Conservation (phyloP, 2,797 vertebrate genomes). For the Karalla daura region DNA sequence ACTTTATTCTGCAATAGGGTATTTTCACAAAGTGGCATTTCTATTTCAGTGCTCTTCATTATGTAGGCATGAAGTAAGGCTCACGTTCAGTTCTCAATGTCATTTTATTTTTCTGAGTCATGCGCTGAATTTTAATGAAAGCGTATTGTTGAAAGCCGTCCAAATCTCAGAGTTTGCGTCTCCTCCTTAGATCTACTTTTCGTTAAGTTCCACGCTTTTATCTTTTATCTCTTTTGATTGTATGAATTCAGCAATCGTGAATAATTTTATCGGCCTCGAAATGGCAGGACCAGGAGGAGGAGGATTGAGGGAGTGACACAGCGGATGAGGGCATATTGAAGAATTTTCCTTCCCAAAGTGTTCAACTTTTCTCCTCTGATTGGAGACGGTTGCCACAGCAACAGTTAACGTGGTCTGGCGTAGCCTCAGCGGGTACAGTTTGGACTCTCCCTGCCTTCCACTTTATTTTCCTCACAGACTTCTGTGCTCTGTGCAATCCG, state of each 20-base stretch:
- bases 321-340: slow-evolving; percentile 19
- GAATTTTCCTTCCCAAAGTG: slow-evolving; percentile 40
- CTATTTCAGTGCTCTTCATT: slow-evolving; percentile 3
- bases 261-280: not conserved
- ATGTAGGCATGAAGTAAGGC: not conserved
- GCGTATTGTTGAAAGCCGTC: not conserved
- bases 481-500: slow-evolving; percentile 17
- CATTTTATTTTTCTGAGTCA: not conserved
- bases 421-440: slow-evolving; percentile 49
- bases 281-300: not conserved
- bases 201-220: not conserved
- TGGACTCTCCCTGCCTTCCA: slow-evolving; percentile 36
- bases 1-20: not conserved
- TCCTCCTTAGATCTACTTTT: not conserved
- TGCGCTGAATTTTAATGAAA: not conserved
- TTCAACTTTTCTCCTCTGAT: slow-evolving; percentile 31
- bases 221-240: not conserved
- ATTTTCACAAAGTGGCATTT: not conserved
- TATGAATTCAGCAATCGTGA: not conserved
- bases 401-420: slow-evolving; percentile 55
- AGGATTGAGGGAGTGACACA: not conserved
- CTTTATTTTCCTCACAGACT: slow-evolving; percentile 18
- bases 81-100: slow-evolving; percentile 1
- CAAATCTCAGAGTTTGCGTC: not conserved
- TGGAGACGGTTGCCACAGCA: slow-evolving; percentile 63